Base-by-base conservation (phyloP, 2,888 invertebrate species). In the Pseudeuparius sepicola region DNA sequence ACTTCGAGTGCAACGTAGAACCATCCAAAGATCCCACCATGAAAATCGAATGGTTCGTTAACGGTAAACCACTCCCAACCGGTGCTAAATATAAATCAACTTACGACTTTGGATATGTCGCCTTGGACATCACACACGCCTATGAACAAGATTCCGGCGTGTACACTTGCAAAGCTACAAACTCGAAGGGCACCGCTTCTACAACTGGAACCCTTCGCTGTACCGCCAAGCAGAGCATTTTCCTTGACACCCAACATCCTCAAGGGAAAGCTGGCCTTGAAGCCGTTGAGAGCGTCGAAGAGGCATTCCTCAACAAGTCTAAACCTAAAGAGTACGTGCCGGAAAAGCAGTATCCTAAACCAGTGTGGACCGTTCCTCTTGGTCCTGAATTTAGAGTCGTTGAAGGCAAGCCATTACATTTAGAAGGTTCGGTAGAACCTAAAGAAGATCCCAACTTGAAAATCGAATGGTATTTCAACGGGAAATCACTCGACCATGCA, bases 71-170 rank as follows among this genome's bases (percentile, higher is more conserved):
- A 7, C 64, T 98, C 37, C 86, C 84, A 45, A 77, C 76, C 46
- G 94, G 90, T 15, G 78, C 93, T 30, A 79, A 93, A 57, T 94
- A 84, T 60, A 88, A 89, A 63, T 83, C 87, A 14, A 85, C 83
- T 10, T 88, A 92, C 56, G 97, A 98, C 60, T 97, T 98, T 61
- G 97, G 97, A 37, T 92, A 86, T 55, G 88, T 96, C 6, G 80
- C 92, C 10, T 67, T 99, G 50, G 93, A 94, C 55, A 75, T 94
- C 43, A 78, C 71, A 35, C 85, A 87, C 47, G 77, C 84, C 0
- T 89, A 92, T 54, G 82, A 85, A 43, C 88, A 92, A 66, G 92
- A 94, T 63, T 89, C 88, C 35, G 94, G 93, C 30, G 75, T 92
- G 43, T 88, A 89, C 51, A 88, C 85, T 16, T 88, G 88, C 55